A percentile compares a stretch with the other conserved stretches of the same genome.
Conservation (phyloP, 2,113 vertebrate species). For the Oreotrochilus melanogaster region DNA sequence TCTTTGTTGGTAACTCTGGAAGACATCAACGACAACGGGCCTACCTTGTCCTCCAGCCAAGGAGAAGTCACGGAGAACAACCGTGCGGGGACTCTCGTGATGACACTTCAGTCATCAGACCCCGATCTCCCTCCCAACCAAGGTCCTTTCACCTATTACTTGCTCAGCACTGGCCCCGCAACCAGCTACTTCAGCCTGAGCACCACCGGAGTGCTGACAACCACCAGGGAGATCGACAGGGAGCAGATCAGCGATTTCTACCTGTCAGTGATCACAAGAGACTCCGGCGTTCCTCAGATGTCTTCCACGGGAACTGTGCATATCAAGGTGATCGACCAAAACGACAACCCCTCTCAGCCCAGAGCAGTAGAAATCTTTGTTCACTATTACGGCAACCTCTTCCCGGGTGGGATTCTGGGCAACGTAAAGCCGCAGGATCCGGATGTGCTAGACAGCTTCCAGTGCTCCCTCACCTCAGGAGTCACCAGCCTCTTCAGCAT, state of each 20-base stretch:
- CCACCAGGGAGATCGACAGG: conserved; percentile 92
- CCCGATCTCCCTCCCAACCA: conserved; percentile 94
- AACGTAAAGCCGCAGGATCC: conserved; percentile 92
- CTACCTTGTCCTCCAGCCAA: conserved; percentile 81
- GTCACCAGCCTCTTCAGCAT: conserved; percentile 90
- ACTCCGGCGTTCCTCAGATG: conserved; percentile 95
- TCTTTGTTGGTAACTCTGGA: conserved; percentile 91
- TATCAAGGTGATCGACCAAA: conserved; percentile 90
- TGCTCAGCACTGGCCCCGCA: conserved; percentile 87
- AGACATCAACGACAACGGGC: conserved; percentile 96
- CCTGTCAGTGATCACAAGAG: conserved; percentile 89
- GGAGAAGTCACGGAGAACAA: conserved; percentile 96
- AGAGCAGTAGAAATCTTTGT: conserved; percentile 92
- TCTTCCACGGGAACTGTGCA: conserved; percentile 95
- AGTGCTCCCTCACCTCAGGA: conserved; percentile 89
- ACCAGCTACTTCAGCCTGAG: conserved; percentile 92
- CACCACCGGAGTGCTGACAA: conserved; percentile 86
- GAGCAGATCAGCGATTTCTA: conserved; percentile 94
- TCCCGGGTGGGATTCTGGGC: conserved; percentile 91
- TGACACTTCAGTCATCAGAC: conserved; percentile 86
- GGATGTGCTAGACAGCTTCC: conserved; percentile 91
- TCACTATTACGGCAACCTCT: conserved; percentile 92
- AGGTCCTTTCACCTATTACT: conserved; percentile 91
- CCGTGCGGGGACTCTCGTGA: conserved; percentile 86
- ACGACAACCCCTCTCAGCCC: conserved; percentile 94